These are phyloP conservation scores for Leucoptera coffeella DNA, from an alignment of 2,888 invertebrate genomes.

Conservation along the genomic window DNA sequence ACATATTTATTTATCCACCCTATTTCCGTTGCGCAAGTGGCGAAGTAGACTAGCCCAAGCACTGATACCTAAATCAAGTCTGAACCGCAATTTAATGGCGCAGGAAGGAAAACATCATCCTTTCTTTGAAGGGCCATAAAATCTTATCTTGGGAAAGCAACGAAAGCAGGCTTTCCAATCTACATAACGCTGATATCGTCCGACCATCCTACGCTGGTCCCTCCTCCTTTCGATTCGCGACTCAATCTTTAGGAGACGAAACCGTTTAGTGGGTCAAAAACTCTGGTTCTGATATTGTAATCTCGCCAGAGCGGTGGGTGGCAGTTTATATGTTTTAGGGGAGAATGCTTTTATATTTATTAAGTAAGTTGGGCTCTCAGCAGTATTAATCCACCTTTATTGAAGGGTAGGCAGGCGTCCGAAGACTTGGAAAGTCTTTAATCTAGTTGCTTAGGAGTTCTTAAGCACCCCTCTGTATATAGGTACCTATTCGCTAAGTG, in stretches of 20 bases:
- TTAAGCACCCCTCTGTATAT: no score
- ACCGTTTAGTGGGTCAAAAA: slow-evolving; percentile 18
- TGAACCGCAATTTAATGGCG: slow-evolving; percentile 18
- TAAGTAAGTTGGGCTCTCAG: slow-evolving; percentile 55
- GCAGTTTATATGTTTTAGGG: slow-evolving; percentile 38
- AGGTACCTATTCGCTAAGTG: no score
- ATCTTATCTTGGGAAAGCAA: slow-evolving; percentile 45
- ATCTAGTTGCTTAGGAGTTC: no score
- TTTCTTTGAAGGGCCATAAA: slow-evolving; percentile 42
- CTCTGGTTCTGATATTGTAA: slow-evolving; percentile 36
- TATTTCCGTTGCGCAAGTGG: not conserved
- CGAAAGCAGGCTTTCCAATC: slow-evolving; percentile 24
- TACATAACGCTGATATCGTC: slow-evolving; percentile 49
- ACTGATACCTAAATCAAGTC: no score
- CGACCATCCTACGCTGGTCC: slow-evolving; percentile 18
- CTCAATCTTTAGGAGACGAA: no score
- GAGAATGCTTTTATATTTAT: slow-evolving; percentile 54
- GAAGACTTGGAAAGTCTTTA: no score
- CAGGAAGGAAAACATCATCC: slow-evolving; percentile 45
- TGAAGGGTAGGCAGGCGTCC: no score
- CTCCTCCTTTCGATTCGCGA: no score
- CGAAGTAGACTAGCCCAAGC: no score
- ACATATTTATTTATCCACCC: slow-evolving; percentile 2
- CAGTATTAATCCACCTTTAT: slow-evolving; percentile 52
- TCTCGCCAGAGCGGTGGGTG: slow-evolving; percentile 45